Evolutionary conservation across 2,113 vertebrate species (phyloP).

Genomic region (Thoracochromis brauschi): DNA sequence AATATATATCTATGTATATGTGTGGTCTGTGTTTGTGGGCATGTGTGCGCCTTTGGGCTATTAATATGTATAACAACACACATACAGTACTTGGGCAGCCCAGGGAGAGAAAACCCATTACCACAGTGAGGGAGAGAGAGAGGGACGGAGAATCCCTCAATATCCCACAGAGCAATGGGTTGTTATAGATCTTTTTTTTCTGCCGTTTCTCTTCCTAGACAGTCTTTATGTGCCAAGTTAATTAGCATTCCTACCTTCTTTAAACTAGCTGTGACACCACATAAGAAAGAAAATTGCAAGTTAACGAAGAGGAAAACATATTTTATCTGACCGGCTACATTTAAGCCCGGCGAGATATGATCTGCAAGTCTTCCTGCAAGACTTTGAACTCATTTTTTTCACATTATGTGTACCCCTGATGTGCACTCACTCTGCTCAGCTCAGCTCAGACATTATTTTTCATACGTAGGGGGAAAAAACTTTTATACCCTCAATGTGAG

Average conservation of each 20-base stretch:
- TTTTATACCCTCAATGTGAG: not conserved
- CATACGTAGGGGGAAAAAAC: not conserved
- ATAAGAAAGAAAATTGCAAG: slow-evolving; percentile 21
- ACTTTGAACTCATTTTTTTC: not conserved
- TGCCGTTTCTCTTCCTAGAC: not conserved
- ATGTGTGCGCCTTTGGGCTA: not conserved
- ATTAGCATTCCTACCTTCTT: slow-evolving; percentile 38
- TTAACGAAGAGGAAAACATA: slow-evolving; percentile 48
- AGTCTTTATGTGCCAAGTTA: slow-evolving; percentile 33
- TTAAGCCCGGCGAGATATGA: not conserved
- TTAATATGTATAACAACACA: slow-evolving; percentile 3
- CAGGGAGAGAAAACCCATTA: slow-evolving; percentile 33
- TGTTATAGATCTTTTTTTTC: slow-evolving; percentile 28
- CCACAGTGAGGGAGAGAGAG: slow-evolving; percentile 10
- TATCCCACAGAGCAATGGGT: slow-evolving; percentile 34
- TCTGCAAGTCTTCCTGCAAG: not conserved
- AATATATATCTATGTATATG: not conserved
- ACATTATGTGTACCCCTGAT: not conserved
- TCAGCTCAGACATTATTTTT: not conserved
- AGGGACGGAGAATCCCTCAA: not conserved
- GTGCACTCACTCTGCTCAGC: not conserved
- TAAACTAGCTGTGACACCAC: slow-evolving; percentile 5
- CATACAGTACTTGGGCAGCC: slow-evolving; percentile 10
- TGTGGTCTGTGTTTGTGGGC: not conserved
- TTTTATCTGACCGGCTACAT: not conserved